phyloP scores from a whole-genome alignment of 2,797 vertebrate genomes.

The Clangula hyemalis region DNA sequence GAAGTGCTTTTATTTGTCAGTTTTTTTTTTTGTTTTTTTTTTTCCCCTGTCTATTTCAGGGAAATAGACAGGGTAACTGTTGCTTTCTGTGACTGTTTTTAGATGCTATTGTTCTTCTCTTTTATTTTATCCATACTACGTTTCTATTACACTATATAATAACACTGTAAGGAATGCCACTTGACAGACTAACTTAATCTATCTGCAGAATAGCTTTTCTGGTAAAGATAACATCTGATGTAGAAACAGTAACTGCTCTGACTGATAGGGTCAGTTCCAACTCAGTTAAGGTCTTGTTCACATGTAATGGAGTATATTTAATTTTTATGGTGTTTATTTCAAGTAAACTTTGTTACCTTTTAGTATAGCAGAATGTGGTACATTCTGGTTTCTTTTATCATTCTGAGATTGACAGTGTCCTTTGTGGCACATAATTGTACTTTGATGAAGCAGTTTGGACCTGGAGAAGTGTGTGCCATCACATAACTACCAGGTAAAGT shows the following conservation, averaged over 20 bases:
- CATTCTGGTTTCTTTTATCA: neutral
- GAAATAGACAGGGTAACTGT: neutral
- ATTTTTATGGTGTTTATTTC: neutral
- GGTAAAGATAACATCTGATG: neutral
- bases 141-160: neutral
- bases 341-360: neutral
- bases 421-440: neutral
- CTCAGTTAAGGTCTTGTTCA: neutral
- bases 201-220: neutral
- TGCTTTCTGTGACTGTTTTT: neutral
- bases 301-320: neutral
- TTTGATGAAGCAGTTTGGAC: neutral
- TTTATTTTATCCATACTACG: neutral
- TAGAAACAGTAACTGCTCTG: neutral
- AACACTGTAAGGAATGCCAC: neutral
- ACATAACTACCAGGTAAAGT: neutral
- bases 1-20: too few species aligned
- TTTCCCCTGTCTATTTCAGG: neutral
- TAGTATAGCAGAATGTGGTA: neutral
- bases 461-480: rapidly evolving
- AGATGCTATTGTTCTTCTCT: neutral
- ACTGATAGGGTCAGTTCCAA: neutral
- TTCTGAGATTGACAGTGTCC: neutral
- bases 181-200: neutral
- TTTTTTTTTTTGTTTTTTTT: too few species aligned